A percentile compares a stretch with the other conserved stretches of the same genome.
These are phyloP conservation scores for Netelia inedita DNA, from an alignment of 2,888 invertebrate species.

Conservation along the genomic window DNA sequence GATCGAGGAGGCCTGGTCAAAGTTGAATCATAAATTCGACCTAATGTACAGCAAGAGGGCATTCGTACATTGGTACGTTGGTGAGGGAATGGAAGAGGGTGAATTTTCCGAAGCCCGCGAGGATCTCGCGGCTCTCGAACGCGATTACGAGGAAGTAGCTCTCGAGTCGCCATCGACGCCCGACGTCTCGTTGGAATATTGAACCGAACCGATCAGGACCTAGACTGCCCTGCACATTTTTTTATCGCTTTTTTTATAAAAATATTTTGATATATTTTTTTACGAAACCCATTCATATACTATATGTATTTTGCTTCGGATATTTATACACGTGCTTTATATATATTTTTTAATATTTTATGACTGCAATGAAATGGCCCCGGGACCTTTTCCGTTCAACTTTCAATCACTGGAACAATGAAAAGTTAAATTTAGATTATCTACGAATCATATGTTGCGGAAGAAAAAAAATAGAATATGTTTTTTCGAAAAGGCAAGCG, in stretches of 20 bases:
- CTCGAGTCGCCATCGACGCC: slow-evolving; percentile 87
- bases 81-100: slow-evolving; percentile 95
- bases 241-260: background rate
- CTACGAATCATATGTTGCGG: no score
- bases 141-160: slow-evolving; percentile 93
- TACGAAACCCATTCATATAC: slow-evolving; percentile 23
- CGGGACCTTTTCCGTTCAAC: no score
- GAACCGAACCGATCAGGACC: background rate
- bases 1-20: slow-evolving; percentile 85
- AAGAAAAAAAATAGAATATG: no score
- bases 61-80: slow-evolving; percentile 98
- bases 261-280: slow-evolving; percentile 15
- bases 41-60: slow-evolving; percentile 98
- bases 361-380: no score
- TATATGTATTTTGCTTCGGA: slow-evolving; percentile 28
- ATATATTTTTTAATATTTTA: background rate
- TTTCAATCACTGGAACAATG: no score
- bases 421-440: no score
- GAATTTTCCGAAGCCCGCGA: slow-evolving; percentile 96
- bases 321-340: slow-evolving; percentile 20
- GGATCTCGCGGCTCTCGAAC: slow-evolving; percentile 92
- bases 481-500: no score
- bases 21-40: slow-evolving; percentile 97
- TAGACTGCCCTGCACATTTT: background rate
- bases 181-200: slow-evolving; percentile 70